phyloP scores from a whole-genome alignment of 1,140 invertebrate genomes.

The Euglossa dilemma region DNA sequence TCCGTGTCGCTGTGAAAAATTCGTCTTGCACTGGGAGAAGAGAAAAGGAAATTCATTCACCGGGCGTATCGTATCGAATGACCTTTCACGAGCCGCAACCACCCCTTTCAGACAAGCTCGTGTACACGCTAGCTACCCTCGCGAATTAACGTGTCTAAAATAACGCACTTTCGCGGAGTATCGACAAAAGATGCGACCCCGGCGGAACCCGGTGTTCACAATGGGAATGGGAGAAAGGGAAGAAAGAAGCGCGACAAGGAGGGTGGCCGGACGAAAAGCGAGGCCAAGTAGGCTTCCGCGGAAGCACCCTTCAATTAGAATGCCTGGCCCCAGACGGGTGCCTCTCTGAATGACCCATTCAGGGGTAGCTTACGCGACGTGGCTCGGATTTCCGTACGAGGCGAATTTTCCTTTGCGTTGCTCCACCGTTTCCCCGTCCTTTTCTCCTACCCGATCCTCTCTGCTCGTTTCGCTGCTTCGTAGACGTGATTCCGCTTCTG shows the following conservation, averaged over 20 bases:
- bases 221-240: neutral
- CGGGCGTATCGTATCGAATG: too few species aligned
- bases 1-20: too few species aligned
- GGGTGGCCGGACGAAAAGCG: constrained; percentile 29
- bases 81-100: too few species aligned
- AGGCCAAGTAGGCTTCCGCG: constrained; percentile 20
- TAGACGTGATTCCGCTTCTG: neutral
- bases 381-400: constrained; percentile 25
- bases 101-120: neutral
- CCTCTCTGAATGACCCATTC: constrained; percentile 39
- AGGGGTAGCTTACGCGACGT: constrained; percentile 22
- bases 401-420: neutral
- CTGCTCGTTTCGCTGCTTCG: neutral
- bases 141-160: neutral
- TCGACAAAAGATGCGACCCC: neutral
- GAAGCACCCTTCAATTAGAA: constrained; percentile 43
- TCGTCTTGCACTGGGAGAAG: too few species aligned
- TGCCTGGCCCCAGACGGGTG: neutral
- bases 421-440: neutral
- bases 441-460: neutral
- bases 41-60: too few species aligned
- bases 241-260: neutral
- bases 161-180: neutral
- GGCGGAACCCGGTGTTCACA: too few species aligned
- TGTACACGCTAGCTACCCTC: too few species aligned